Evolutionary conservation across 2,113 vertebrate genomes (phyloP), one percentile per base, ranked within the genome.

Genomic region (Chaetura pelagica): DNA sequence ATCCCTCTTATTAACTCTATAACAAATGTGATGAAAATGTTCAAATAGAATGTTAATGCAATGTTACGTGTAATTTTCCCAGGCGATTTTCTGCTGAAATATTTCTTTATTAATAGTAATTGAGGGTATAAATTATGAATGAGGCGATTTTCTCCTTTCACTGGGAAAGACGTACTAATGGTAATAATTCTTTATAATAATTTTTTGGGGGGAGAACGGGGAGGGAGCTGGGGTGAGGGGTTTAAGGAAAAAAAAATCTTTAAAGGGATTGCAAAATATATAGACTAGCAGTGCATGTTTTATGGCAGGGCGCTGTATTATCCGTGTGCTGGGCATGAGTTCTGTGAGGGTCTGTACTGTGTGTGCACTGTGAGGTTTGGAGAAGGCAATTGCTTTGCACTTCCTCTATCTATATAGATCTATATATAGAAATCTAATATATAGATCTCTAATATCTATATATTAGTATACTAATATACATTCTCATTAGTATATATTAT

Each of bases 51-150:
- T 99, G 99, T 99, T 99, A 99, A 99, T 99, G 99, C 99, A 99
- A 98, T 98, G 98, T 99, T 99, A 99, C 98, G 98, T 99, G 99
- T 99, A 99, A 99, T 99, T 99, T 99, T 99, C 98, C 98, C 98
- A 98, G 98, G 98, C 97, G 98, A 98, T 99, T 99, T 98, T 98
- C 98, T 97, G 98, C 98, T 98, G 98, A 98, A 99, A 99, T 98
- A 99, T 99, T 99, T 99, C 99, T 99, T 99, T 99, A 99, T 99
- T 99, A 99, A 99, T 99, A 99, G 99, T 99, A 99, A 99, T 99
- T 99, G 99, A 99, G 98, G 98, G 98, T 99, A 99, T 99, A 99
- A 99, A 99, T 99, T 99, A 99, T 99, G 98, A 99, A 99, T 99
- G 99, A 99, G 98, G 98, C 97, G 98, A 99, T 99, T 99, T 99